A percentile compares a stretch with the other conserved stretches of the same genome.
phyloP scores from a whole-genome alignment of 2,113 vertebrate genomes.

The Petaurus breviceps region DNA sequence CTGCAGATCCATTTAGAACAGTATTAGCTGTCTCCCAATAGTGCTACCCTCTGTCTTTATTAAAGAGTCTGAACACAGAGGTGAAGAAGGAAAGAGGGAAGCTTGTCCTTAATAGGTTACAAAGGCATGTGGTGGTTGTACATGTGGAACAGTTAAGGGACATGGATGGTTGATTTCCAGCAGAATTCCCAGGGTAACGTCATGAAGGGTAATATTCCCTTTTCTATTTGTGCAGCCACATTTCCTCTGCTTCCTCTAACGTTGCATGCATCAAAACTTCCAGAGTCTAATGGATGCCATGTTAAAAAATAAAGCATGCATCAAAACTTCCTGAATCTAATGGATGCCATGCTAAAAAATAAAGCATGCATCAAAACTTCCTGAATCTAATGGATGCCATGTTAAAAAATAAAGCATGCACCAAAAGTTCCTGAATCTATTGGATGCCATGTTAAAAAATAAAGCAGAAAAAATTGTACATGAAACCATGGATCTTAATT shows the following conservation, averaged over 20 bases:
- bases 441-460: neutral
- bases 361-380: neutral
- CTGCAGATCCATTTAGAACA: neutral
- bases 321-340: too few species aligned
- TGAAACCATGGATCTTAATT: neutral
- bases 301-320: too few species aligned
- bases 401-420: too few species aligned
- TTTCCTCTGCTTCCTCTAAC: neutral
- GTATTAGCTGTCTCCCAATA: neutral
- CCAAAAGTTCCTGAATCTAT: neutral
- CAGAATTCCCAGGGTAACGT: neutral
- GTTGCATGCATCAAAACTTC: neutral
- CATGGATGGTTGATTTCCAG: neutral
- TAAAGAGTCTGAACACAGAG: neutral
- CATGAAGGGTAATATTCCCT: neutral
- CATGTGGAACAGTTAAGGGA: neutral
- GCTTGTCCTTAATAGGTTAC: neutral
- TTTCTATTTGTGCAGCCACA: neutral
- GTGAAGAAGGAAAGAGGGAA: neutral
- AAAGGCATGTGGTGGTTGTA: neutral
- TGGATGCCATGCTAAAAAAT: too few species aligned
- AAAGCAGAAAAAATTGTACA: neutral
- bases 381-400: neutral
- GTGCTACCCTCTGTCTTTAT: neutral
- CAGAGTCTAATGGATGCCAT: neutral